Base-by-base conservation (phyloP, 2,888 invertebrate species). In the Peribatodes rhomboidaria region DNA sequence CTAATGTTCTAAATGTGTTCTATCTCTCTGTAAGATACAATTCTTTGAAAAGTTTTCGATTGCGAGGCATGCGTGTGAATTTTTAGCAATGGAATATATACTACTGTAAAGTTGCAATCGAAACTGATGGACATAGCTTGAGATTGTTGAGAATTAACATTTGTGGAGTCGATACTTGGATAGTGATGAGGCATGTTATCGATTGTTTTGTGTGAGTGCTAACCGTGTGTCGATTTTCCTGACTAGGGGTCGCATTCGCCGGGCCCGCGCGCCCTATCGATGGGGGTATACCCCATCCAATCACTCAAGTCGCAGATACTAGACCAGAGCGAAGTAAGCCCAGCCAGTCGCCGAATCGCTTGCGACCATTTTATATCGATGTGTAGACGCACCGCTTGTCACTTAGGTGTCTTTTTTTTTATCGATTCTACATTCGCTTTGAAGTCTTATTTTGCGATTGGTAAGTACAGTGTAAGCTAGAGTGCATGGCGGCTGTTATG, bases 241-340 rank as follows among this genome's bases (percentile, higher is more conserved):
- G 88, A 49, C 87, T 94, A 98, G 98, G 98, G 98, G 94, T 96
- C 97, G 86, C 97, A 97, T 94, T 98, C 98, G 92, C 98, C 98
- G 90, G 97, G 97, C 94, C 97, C 97, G 91, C 96, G 98, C 90
- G 96, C 96, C 89, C 96, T 97, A 82, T 97, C 97, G 82, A 97
- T 97, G 97, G 98, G 98, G 85, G 95, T 97, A 89, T 98, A 96
- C 94, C 98, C 97, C 88, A 96, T 97, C 91, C 97, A 97, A 94
- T 96, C 96, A 94, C 94, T 98, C 94, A 96, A 96, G 94, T 98
- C 98, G 90, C 95, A 95, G 94, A 97, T 98, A 92, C 95, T 97
- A 90, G 96, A 96, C 94, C 96, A 96, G 92, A 95, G 97, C 91
- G 97, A 97, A 95, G 98, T 98, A 97, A 98, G 98, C 52, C 56